Evolutionary conservation across 2,113 vertebrate species (phyloP).

Genomic region (Sinocyclocheilus anophthalmus): DNA sequence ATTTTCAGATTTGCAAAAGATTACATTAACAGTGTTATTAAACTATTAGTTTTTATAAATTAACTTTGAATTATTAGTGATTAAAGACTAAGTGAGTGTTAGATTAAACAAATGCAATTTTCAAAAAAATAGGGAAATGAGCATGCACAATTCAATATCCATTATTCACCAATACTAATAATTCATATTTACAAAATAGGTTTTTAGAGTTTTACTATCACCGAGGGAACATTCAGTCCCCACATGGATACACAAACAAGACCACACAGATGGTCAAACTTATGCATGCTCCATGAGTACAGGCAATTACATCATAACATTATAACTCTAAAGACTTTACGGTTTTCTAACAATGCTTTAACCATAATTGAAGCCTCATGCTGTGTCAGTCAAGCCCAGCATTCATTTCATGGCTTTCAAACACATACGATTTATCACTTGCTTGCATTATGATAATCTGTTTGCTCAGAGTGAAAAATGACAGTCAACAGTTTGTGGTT

Average conservation of each 20-base stretch:
- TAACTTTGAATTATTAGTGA: neutral
- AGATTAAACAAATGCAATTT: neutral
- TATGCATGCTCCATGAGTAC: neutral
- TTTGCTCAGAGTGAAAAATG: neutral
- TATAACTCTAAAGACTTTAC: conserved; percentile 15
- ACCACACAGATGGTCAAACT: neutral
- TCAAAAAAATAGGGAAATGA: neutral
- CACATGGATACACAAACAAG: conserved; percentile 1
- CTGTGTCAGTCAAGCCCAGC: conserved; percentile 11
- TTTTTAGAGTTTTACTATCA: neutral
- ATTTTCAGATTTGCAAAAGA: neutral
- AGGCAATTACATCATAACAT: neutral
- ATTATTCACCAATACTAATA: neutral
- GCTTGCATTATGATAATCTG: neutral
- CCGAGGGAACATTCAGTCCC: neutral
- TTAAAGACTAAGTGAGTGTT: neutral
- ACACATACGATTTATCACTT: neutral
- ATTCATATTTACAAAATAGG: neutral
- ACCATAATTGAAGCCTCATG: neutral
- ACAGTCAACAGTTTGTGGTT: neutral
- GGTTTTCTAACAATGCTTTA: conserved; percentile 14
- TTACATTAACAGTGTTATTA: neutral
- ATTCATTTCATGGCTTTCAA: conserved; percentile 24
- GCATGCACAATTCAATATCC: neutral
- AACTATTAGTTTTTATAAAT: too few relatives aligned